phyloP scores from a whole-genome alignment of 2,888 invertebrate species.

The Apamea monoglypha region DNA sequence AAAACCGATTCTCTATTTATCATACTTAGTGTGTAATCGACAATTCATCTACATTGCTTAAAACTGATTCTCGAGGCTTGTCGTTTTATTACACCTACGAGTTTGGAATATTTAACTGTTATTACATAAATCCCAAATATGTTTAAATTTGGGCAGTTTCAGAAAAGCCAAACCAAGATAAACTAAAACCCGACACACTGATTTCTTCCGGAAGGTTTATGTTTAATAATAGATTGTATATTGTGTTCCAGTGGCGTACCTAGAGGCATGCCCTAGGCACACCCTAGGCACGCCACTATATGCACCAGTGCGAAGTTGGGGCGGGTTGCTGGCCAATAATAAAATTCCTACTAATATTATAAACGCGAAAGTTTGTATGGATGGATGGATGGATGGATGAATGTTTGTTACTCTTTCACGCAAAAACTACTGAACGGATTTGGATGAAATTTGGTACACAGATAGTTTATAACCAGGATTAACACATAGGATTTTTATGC shows the following conservation, averaged over 20 bases:
- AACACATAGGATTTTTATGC: too few relatives aligned
- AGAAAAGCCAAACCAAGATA: neutral
- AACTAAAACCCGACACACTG: neutral
- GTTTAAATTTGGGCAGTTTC: neutral
- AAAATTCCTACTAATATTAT: too few relatives aligned
- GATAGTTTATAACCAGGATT: too few relatives aligned
- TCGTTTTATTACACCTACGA: neutral
- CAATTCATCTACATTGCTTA: neutral
- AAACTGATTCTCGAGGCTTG: neutral
- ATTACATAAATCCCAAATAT: neutral
- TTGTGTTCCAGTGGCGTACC: neutral
- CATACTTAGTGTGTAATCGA: too few relatives aligned
- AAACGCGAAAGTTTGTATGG: too few relatives aligned
- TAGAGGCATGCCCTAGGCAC: neutral
- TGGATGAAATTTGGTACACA: too few relatives aligned
- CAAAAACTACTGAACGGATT: too few relatives aligned
- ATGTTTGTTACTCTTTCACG: too few relatives aligned
- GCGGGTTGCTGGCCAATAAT: too few relatives aligned
- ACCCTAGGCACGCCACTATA: too few relatives aligned
- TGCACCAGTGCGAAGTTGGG: too few relatives aligned
- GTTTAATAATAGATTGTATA: neutral
- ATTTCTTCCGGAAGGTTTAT: neutral
- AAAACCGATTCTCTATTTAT: neutral
- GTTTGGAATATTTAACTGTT: neutral
- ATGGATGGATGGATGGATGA: too few relatives aligned